A percentile compares a stretch with the other conserved stretches of the same genome.
Evolutionary conservation across 2,888 invertebrate genomes (phyloP).

Genomic region (Caenorhabditis drosophilae): DNA sequence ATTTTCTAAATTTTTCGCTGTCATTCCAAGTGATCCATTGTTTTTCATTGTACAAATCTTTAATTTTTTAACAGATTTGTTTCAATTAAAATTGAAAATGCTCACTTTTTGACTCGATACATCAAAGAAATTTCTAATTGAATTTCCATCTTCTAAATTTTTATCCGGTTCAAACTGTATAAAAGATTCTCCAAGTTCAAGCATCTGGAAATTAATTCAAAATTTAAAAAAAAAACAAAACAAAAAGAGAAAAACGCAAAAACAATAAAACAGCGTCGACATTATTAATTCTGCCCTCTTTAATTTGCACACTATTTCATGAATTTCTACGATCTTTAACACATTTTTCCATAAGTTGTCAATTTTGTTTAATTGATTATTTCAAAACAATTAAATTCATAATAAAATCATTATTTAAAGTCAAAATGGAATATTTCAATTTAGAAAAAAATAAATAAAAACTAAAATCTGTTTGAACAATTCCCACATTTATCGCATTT

Average conservation of each 20-base stretch:
- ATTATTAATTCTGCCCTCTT: not conserved
- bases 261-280: not conserved
- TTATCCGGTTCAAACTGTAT: constrained; percentile 82
- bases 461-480: no score
- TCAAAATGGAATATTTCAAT: no score
- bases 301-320: not conserved
- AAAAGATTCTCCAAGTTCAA: constrained; percentile 56
- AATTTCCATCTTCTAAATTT: constrained; percentile 30
- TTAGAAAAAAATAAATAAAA: no score
- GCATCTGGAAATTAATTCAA: constrained; percentile 29
- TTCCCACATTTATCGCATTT: no score
- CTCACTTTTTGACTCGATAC: constrained; percentile 22
- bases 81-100: not conserved
- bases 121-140: constrained; percentile 39
- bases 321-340: no score
- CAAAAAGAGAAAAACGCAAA: not conserved
- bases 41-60: constrained; percentile 59
- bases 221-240: not conserved
- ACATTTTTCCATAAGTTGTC: no score
- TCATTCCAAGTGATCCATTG: constrained; percentile 56
- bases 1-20: constrained; percentile 44
- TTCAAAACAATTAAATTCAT: no score
- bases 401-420: no score
- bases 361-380: no score
- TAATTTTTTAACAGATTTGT: not conserved